Conservation (phyloP, 2,113 vertebrate species). For the Dipodomys ordii region DNA sequence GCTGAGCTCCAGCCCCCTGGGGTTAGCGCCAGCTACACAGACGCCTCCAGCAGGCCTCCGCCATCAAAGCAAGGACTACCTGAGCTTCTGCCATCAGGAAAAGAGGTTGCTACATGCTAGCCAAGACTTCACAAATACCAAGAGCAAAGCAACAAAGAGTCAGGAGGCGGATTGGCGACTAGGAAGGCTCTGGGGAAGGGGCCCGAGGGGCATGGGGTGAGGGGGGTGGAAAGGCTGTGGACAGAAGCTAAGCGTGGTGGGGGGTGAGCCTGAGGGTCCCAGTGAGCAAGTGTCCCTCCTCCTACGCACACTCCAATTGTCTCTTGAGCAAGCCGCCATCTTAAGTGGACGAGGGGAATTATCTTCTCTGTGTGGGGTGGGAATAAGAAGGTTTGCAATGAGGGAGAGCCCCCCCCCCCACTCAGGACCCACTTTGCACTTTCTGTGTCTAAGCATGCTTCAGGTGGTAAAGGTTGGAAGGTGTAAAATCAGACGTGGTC, state of each 20-base stretch:
- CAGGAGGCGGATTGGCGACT: neutral
- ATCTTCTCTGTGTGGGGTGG: too few relatives aligned
- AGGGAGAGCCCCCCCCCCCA: neutral
- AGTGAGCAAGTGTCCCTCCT: neutral
- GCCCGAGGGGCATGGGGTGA: too few relatives aligned
- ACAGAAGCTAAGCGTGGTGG: neutral
- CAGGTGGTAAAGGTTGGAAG: neutral
- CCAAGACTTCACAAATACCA: neutral
- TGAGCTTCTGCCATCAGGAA: neutral
- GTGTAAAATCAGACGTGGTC: neutral
- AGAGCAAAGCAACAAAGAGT: neutral
- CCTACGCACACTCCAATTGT: neutral
- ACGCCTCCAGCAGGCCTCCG: neutral
- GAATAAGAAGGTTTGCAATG: neutral
- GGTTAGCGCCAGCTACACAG: neutral
- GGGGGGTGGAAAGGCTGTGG: neutral
- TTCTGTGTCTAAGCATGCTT: neutral
- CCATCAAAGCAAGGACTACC: neutral
- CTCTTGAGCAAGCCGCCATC: neutral
- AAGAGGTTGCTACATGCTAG: neutral
- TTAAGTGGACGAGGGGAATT: neutral
- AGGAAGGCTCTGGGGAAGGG: neutral
- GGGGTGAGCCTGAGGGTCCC: neutral
- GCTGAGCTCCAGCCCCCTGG: neutral
- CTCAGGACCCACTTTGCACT: neutral